Conservation (phyloP, 2,113 vertebrate species). For the Ellobius talpinus region DNA sequence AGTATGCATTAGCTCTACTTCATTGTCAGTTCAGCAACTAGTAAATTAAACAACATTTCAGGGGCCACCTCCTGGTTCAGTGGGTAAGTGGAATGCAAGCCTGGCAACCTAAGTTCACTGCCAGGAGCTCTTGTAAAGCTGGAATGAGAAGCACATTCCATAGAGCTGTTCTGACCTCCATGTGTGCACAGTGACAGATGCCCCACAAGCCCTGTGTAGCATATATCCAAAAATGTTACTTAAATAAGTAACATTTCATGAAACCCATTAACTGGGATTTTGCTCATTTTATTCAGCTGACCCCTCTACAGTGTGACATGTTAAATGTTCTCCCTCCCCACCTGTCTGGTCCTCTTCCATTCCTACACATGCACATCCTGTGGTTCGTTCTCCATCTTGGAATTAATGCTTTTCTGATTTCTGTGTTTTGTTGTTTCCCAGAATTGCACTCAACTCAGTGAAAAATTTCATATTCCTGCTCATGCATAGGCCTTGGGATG, state of each 20-base stretch:
- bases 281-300: not conserved
- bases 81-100: too few species aligned
- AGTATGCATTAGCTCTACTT: constrained; percentile 25
- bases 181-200: not conserved
- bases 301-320: not conserved
- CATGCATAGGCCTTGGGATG: constrained; percentile 85
- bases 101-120: not conserved
- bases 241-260: not conserved
- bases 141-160: too few species aligned
- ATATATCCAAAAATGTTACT: not conserved
- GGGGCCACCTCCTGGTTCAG: not conserved
- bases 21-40: constrained; percentile 12
- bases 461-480: constrained; percentile 95
- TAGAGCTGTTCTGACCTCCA: not conserved
- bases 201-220: not conserved
- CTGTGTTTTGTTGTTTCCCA: constrained; percentile 88
- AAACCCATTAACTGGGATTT: not conserved
- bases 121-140: not conserved
- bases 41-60: not conserved
- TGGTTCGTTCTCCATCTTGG: constrained; percentile 70
- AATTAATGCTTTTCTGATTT: constrained; percentile 80
- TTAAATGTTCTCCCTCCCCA: constrained; percentile 70
- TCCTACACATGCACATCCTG: constrained; percentile 75
- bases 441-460: constrained; percentile 91
- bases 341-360: constrained; percentile 70